Evolutionary conservation across 2,888 invertebrate species (phyloP), one percentile per base, ranked within the genome.

Genomic region (Troilus luridus): DNA sequence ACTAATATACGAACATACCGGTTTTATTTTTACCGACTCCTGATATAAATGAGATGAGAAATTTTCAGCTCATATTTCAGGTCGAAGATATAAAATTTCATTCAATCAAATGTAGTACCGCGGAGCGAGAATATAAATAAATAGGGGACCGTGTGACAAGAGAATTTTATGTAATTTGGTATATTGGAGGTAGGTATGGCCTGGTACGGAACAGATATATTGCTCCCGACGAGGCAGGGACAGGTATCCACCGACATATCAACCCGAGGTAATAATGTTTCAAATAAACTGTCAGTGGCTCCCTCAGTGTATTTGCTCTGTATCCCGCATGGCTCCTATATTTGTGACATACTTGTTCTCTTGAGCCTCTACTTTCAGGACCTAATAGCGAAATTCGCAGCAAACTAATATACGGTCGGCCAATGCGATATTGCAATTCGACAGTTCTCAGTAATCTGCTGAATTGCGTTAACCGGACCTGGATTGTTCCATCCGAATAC

Each of bases 191-290:
- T 9, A 56, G 81, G 81, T 27, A 27, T 21, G 81, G 21, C 14
- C n/a, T n/a, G 85, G n/a, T 85, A n/a, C 56, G 56, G 41, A 85
- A 58, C 85, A 85, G 56, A 85, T 85, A 85, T 85, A 54, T 85
- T 58, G 85, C 85, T 85, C 6, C 72, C 72, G 72, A 0, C 21
- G 85, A 85, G 85, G 85, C 56, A 56, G 56, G 85, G 85, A 58
- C 85, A 77, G 72, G 72, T 77, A 77, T 77, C 85, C 85, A 85
- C 85, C 85, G 56, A 85, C 56, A 85, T 85, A 85, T 85, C 56
- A 85, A 85, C 85, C 21, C 85, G 56, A 85, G 85, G 85, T 85
- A 85, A 85, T 85, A 85, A 85, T 85, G 85, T 85, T 85, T 85
- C 85, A 85, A 85, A 85, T 85, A 85, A 85, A 85, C 85, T 85